Evolutionary conservation across 2,797 vertebrate species (phyloP), one percentile per base, ranked within the genome.

Genomic region (Rhinatrema bivittatum): DNA sequence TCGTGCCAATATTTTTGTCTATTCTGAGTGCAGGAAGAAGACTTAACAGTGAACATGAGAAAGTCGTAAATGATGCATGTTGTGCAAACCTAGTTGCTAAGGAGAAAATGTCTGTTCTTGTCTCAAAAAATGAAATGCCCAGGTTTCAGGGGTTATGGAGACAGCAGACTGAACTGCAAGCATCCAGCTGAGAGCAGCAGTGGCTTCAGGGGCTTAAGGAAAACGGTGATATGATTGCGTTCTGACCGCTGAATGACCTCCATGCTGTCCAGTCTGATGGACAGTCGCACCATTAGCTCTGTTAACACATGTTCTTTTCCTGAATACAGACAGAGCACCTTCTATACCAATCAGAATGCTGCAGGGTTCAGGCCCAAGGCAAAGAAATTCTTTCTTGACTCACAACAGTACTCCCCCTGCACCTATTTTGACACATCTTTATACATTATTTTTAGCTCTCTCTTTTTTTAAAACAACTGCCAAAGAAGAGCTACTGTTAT

Each of bases 241-340:
- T 84, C 74, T 89, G 88, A 88, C 87, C 85, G 74, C 58, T 28
- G 33, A 61, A 56, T 89, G 84, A 89, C 88, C 88, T 68, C 66
- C 31, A 56, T 61, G 52, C 69, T 62, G 68, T 78, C 77, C 50
- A 35, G 77, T 62, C 81, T 77, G 78, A 78, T 67, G 78, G 84
- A 76, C 78, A 78, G 67, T 75, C 25, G 36, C 60, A 71, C 72
- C 69, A 63, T 76, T 72, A 72, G 70, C 56, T 57, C 68, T 72
- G 73, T 67, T 43, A 68, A 61, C 73, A 60, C 60, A 65, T 81
- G 84, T 86, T 84, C 78, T 80, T 79, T 64, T 44, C 47, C 61
- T 45, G 60, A 70, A 73, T 54, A 50, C 61, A 61, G 65, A 69
- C 63, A 41, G n/a, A n/a, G n/a, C n/a, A n/a, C 34, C 50, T 29